Evolutionary conservation across 2,113 vertebrate species (phyloP).

Genomic region (Amia ocellicauda): DNA sequence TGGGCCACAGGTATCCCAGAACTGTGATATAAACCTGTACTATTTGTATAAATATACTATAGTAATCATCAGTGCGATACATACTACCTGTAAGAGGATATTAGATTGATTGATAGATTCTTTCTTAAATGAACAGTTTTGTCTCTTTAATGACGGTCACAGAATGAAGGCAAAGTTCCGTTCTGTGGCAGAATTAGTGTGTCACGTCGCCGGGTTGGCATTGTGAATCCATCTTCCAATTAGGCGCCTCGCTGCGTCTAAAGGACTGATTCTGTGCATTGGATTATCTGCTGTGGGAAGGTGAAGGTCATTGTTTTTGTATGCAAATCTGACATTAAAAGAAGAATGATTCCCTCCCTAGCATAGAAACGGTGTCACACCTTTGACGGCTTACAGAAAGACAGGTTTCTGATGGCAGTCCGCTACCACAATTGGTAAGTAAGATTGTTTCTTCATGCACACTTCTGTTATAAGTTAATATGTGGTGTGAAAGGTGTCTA

Average conservation of each 20-base stretch:
- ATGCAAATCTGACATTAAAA: constrained; percentile 75
- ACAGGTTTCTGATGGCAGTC: not conserved
- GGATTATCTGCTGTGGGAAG: constrained; percentile 45
- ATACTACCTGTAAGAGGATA: too few species aligned
- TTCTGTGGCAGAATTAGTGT: too few species aligned
- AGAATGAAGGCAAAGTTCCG: too few species aligned
- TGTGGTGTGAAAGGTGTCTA: too few species aligned
- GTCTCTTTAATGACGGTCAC: too few species aligned
- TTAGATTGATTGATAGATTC: too few species aligned
- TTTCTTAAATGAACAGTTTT: too few species aligned
- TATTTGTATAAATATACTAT: too few species aligned
- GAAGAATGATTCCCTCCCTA: constrained; percentile 47
- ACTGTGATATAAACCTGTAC: too few species aligned
- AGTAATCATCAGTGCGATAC: too few species aligned
- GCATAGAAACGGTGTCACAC: constrained; percentile 39
- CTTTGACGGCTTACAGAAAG: constrained; percentile 26
- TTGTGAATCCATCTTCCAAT: constrained; percentile 50
- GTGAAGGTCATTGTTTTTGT: constrained; percentile 53
- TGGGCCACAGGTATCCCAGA: too few species aligned
- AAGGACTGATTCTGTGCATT: constrained; percentile 34
- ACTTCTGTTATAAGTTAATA: constrained; percentile 19
- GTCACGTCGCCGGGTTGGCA: too few species aligned
- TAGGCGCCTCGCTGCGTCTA: constrained; percentile 44
- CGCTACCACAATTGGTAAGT: not conserved
- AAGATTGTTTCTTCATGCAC: constrained; percentile 17